A percentile compares a stretch with the other conserved stretches of the same genome.
Evolutionary conservation across 1,140 invertebrate species (phyloP).

Genomic region (Scaptomyza graminum): DNA sequence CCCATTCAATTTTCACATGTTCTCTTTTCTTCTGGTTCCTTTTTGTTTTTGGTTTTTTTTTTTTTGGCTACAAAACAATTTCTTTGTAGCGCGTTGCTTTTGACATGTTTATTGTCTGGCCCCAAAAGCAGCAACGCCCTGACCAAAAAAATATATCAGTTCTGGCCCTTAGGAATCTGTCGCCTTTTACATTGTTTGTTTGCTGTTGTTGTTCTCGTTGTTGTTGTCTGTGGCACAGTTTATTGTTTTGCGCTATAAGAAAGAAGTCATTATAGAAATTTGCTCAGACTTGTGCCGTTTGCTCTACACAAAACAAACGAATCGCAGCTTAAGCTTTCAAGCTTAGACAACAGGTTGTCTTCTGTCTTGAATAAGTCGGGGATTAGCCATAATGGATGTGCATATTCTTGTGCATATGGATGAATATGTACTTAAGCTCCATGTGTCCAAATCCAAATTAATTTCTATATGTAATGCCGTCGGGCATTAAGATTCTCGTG

Average conservation of each 20-base stretch:
- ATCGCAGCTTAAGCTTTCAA: slow-evolving; percentile 1
- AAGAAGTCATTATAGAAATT: slow-evolving; percentile 43
- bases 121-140: not conserved
- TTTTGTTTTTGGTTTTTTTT: slow-evolving; percentile 14
- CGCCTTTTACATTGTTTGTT: slow-evolving; percentile 23
- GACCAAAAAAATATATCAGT: not conserved
- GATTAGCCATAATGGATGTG: slow-evolving; percentile 20
- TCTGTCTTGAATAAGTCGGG: slow-evolving; percentile 3
- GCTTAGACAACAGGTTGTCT: slow-evolving; percentile 37
- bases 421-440: not conserved
- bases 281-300: slow-evolving; percentile 19
- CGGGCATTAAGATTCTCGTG: not conserved
- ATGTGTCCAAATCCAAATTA: not conserved
- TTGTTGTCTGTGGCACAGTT: slow-evolving; percentile 75
- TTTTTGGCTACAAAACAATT: slow-evolving; percentile 74
- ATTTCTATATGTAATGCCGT: not conserved
- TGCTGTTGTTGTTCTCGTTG: slow-evolving; percentile 21
- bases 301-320: not conserved
- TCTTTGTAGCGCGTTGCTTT: slow-evolving; percentile 78
- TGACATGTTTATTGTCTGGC: slow-evolving; percentile 70
- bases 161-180: slow-evolving; percentile 55
- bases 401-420: not conserved
- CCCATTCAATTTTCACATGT: slow-evolving; percentile 54
- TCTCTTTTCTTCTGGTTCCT: slow-evolving; percentile 14
- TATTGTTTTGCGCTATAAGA: slow-evolving; percentile 40